Percentiles rank a stretch among this genome's conserved stretches.
Conservation (phyloP, 2,888 invertebrate genomes). For the Sturmia bella region DNA sequence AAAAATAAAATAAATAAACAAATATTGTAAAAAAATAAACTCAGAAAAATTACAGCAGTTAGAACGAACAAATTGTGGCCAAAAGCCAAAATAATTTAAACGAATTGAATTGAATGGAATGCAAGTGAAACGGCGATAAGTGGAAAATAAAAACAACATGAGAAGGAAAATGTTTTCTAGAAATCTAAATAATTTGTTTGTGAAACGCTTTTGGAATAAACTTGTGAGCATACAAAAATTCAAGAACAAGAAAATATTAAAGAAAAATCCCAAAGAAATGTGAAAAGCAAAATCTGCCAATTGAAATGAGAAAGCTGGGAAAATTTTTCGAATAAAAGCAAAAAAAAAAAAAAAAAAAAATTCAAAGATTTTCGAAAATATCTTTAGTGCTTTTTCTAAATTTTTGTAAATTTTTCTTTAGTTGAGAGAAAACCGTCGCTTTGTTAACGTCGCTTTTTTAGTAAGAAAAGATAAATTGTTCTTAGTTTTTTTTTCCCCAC, state of each 20-base stretch:
- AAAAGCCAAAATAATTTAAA: conserved; percentile 66
- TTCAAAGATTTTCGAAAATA: conserved; percentile 40
- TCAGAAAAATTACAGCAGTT: conserved; percentile 43
- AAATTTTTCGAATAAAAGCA: conserved; percentile 37
- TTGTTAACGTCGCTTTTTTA: conserved; percentile 80
- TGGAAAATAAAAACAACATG: conserved; percentile 15
- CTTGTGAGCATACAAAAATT: background rate
- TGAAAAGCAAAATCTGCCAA: conserved; percentile 38
- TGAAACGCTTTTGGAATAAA: conserved; percentile 18
- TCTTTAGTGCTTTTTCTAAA: conserved; percentile 62
- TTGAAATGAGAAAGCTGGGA: conserved; percentile 14
- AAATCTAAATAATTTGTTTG: conserved; percentile 21
- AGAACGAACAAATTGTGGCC: conserved; percentile 53
- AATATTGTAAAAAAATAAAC: conserved; percentile 18
- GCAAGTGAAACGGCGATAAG: conserved; percentile 23
- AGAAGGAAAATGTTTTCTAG: conserved; percentile 16
- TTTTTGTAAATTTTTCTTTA: conserved; percentile 80
- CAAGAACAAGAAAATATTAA: background rate
- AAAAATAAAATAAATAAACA: conserved; percentile 31
- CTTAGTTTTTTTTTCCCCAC: conserved; percentile 2
- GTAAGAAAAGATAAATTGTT: conserved; percentile 65
- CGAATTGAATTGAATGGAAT: conserved; percentile 59
- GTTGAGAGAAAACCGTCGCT: conserved; percentile 82
- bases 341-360: too few relatives aligned
- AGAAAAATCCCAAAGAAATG: conserved; percentile 26